These are phyloP conservation scores for Drosophila varians DNA, from an alignment of 1,140 invertebrate genomes.

Conservation along the genomic window DNA sequence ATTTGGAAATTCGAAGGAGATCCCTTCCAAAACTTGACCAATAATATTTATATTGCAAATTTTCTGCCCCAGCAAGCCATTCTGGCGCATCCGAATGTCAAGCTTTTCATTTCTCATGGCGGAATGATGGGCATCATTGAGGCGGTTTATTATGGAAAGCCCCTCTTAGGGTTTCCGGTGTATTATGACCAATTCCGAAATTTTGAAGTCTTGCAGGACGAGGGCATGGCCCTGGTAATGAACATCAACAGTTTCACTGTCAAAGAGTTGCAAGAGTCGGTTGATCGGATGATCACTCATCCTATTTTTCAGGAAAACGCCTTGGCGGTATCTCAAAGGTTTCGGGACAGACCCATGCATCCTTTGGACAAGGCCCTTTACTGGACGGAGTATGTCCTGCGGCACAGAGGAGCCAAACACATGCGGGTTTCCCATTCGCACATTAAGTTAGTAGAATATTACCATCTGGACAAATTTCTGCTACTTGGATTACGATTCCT, in stretches of 20 bases:
- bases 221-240: constrained; percentile 81
- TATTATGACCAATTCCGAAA: constrained; percentile 87
- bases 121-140: constrained; percentile 89
- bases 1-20: constrained; percentile 89
- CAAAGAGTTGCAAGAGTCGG: constrained; percentile 15
- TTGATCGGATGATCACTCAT: constrained; percentile 46
- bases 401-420: constrained; percentile 85
- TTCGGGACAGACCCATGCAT: constrained; percentile 86
- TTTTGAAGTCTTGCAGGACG: constrained; percentile 80
- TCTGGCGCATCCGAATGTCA: constrained; percentile 88
- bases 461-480: constrained; percentile 84
- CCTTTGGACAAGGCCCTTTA: constrained; percentile 88
- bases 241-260: constrained; percentile 36
- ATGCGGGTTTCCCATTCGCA: constrained; percentile 84
- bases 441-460: constrained; percentile 85
- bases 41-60: constrained; percentile 86
- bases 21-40: constrained; percentile 83
- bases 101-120: constrained; percentile 89
- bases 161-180: constrained; percentile 88
- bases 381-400: constrained; percentile 88
- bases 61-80: constrained; percentile 90
- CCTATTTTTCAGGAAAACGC: constrained; percentile 79
- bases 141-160: constrained; percentile 88
- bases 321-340: constrained; percentile 85
- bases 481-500: constrained; percentile 37